Percentiles rank a stretch among this genome's conserved stretches.
These are phyloP conservation scores for Marisa cornuarietis DNA, from an alignment of 1,140 invertebrate genomes.

Conservation along the genomic window DNA sequence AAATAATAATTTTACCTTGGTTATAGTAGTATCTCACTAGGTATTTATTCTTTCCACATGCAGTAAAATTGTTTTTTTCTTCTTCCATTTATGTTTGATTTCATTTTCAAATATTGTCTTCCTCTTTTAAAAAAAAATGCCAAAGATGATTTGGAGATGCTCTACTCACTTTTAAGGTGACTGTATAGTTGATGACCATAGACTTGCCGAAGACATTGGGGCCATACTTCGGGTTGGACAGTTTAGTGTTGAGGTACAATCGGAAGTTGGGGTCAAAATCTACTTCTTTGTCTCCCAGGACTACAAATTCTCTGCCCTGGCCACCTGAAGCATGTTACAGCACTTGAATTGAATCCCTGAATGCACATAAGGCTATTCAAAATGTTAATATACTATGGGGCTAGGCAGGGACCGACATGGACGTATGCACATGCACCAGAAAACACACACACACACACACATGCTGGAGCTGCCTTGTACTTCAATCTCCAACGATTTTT, in stretches of 20 bases:
- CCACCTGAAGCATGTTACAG: constrained; percentile 65
- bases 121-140: no score
- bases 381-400: background rate
- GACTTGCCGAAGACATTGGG: constrained; percentile 86
- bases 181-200: constrained; percentile 89
- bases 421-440: no score
- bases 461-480: background rate
- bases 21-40: no score
- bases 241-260: constrained; percentile 87
- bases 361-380: background rate
- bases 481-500: no score
- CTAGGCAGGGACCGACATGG: background rate
- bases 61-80: no score
- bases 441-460: constrained; percentile 4
- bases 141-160: background rate
- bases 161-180: constrained; percentile 77
- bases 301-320: constrained; percentile 76
- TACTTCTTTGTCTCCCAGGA: constrained; percentile 67
- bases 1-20: no score
- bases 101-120: no score
- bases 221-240: constrained; percentile 85
- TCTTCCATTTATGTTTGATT: no score
- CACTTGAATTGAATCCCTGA: background rate
- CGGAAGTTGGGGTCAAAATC: constrained; percentile 84
- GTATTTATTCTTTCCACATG: no score